These are phyloP conservation scores for Plumapathes pennacea DNA, from an alignment of 92 coral and sea anemone genomes.

Conservation along the genomic window DNA sequence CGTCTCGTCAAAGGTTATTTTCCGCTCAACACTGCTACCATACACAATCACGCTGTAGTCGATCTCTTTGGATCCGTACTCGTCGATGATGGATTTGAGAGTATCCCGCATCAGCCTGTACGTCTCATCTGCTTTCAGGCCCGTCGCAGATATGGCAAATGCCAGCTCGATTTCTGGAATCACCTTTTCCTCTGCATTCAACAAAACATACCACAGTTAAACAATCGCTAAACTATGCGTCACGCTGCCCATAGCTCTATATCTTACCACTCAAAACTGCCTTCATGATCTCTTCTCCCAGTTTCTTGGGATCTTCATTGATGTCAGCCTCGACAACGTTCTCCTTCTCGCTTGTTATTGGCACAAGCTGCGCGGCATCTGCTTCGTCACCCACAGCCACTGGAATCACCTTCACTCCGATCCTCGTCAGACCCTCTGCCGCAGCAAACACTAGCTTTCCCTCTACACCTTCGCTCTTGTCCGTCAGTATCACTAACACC, in stretches of 20 bases:
- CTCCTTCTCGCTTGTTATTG: slow-evolving; percentile 50
- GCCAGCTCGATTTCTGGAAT: slow-evolving; percentile 46
- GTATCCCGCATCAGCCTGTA: slow-evolving; percentile 48
- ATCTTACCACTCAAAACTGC: slow-evolving; percentile 58
- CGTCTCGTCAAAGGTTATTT: slow-evolving; percentile 16
- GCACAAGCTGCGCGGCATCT: slow-evolving; percentile 43
- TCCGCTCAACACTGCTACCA: slow-evolving; percentile 4
- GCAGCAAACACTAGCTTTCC: too few relatives aligned
- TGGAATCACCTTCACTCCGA: slow-evolving; percentile 52
- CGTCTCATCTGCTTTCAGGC: slow-evolving; percentile 22
- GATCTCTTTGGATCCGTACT: slow-evolving; percentile 36
- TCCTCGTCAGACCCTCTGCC: slow-evolving; percentile 41
- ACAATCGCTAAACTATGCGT: too few relatives aligned
- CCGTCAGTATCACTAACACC: slow-evolving; percentile 64
- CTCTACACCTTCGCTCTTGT: slow-evolving; percentile 43
- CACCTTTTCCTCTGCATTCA: slow-evolving; percentile 55
- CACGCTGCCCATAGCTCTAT: too few relatives aligned
- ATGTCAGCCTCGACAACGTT: slow-evolving; percentile 48
- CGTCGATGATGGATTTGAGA: slow-evolving; percentile 46
- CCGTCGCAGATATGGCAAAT: slow-evolving; percentile 49
- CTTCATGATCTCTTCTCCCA: slow-evolving; percentile 46
- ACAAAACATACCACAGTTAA: too few relatives aligned
- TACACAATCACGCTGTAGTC: slow-evolving; percentile 41
- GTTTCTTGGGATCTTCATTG: slow-evolving; percentile 45
- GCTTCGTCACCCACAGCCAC: slow-evolving; percentile 68